Percentiles rank a stretch among this genome's conserved stretches.
phyloP scores from a whole-genome alignment of 2,113 vertebrate genomes.

The Oostethus manadensis region DNA sequence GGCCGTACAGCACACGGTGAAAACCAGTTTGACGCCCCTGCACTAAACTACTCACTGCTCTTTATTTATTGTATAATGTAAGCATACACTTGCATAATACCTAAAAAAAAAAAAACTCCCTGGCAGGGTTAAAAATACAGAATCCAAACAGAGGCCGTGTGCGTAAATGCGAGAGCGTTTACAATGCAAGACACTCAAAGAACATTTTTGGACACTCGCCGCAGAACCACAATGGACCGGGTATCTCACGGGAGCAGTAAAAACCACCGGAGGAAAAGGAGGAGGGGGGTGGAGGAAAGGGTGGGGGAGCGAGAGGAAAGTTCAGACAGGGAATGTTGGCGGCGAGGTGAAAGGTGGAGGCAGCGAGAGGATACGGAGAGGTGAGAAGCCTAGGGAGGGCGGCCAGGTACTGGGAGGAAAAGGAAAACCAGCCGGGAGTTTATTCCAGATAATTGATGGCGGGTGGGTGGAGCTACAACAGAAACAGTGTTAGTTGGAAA shows the following conservation, averaged over 20 bases:
- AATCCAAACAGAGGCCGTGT: slow-evolving; percentile 1
- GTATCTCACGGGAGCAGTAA: slow-evolving; percentile 65
- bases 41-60: no score
- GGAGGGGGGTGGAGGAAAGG: slow-evolving; percentile 45
- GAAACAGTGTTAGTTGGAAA: neutral
- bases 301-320: slow-evolving; percentile 40
- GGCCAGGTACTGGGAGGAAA: slow-evolving; percentile 36
- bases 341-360: slow-evolving; percentile 55
- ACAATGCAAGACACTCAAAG: slow-evolving; percentile 43
- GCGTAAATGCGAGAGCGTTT: slow-evolving; percentile 17
- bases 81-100: neutral
- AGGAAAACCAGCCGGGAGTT: slow-evolving; percentile 16
- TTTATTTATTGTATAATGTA: no score
- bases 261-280: slow-evolving; percentile 58
- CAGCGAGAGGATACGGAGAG: slow-evolving; percentile 36
- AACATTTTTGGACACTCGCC: slow-evolving; percentile 58
- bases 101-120: neutral
- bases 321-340: slow-evolving; percentile 50
- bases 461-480: slow-evolving; percentile 7
- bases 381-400: slow-evolving; percentile 32
- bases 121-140: neutral
- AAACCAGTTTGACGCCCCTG: no score
- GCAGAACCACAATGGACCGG: slow-evolving; percentile 64
- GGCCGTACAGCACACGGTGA: no score
- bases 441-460: slow-evolving; percentile 25